Evolutionary conservation across 2,797 vertebrate genomes (phyloP).

Genomic region (Morus bassanus): DNA sequence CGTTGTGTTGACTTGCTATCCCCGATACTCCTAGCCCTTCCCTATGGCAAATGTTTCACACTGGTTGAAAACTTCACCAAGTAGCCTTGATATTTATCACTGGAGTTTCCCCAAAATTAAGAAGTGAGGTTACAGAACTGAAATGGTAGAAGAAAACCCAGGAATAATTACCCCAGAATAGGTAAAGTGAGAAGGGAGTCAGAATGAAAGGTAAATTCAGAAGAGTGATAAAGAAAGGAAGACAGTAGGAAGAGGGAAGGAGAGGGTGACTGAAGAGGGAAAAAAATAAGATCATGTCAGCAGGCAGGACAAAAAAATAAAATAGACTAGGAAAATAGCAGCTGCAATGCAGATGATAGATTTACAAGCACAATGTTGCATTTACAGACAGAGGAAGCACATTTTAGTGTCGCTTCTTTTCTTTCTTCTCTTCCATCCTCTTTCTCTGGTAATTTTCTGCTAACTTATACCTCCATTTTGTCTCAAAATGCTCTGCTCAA

Average conservation of each 20-base stretch:
- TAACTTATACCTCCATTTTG: background rate
- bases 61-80: background rate
- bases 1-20: background rate
- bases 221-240: background rate
- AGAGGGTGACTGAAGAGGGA: background rate
- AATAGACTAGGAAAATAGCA: background rate
- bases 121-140: background rate
- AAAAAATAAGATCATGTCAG: background rate
- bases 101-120: background rate
- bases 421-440: background rate
- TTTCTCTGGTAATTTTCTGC: background rate
- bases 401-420: background rate
- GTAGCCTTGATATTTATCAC: background rate
- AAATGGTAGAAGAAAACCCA: background rate
- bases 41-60: background rate
- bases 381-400: slow-evolving; percentile 6
- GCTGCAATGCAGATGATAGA: slow-evolving; percentile 6
- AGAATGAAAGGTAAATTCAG: background rate
- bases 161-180: background rate
- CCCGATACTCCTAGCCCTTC: background rate
- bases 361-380: slow-evolving; percentile 1
- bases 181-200: background rate
- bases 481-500: background rate
- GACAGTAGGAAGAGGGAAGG: background rate
- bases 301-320: background rate